Conservation (phyloP, 1,140 invertebrate species). For the Ostrea denselamellosa region DNA sequence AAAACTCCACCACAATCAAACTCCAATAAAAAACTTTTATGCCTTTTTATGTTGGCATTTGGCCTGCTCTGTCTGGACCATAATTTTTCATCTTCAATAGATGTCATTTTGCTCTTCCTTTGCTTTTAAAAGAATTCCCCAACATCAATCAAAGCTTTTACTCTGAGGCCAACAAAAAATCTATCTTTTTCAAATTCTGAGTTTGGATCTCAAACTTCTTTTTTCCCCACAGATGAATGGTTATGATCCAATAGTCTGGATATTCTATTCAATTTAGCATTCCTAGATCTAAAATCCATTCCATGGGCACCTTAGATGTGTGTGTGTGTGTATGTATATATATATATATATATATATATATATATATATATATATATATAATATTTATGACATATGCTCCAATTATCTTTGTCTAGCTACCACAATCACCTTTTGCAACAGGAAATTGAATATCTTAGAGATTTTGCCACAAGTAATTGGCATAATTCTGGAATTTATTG, state of each 20-base stretch:
- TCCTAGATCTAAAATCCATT: background rate
- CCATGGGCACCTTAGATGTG: background rate
- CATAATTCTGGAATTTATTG: slow-evolving; percentile 31
- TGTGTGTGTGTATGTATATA: no score
- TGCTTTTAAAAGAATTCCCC: background rate
- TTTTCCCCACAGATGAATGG: slow-evolving; percentile 1
- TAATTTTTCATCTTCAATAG: slow-evolving; percentile 31
- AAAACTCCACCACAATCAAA: slow-evolving; percentile 24
- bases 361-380: background rate
- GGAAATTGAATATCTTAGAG: slow-evolving; percentile 36
- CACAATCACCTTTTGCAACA: slow-evolving; percentile 20
- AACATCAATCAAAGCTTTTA: slow-evolving; percentile 6
- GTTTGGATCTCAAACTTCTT: background rate
- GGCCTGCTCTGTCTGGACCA: slow-evolving; percentile 17
- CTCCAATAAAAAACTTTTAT: slow-evolving; percentile 34
- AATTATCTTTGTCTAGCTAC: slow-evolving; percentile 36
- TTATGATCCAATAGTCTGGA: slow-evolving; percentile 2
- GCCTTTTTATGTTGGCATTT: slow-evolving; percentile 22
- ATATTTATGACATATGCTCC: background rate
- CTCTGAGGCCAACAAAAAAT: background rate
- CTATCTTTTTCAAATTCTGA: background rate
- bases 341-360: slow-evolving; percentile 10
- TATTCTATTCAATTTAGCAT: background rate
- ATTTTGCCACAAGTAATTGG: slow-evolving; percentile 29
- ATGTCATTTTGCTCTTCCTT: slow-evolving; percentile 28